These are phyloP conservation scores for Tetragnatha versicolor DNA, from an alignment of 1,140 invertebrate genomes.

Conservation along the genomic window DNA sequence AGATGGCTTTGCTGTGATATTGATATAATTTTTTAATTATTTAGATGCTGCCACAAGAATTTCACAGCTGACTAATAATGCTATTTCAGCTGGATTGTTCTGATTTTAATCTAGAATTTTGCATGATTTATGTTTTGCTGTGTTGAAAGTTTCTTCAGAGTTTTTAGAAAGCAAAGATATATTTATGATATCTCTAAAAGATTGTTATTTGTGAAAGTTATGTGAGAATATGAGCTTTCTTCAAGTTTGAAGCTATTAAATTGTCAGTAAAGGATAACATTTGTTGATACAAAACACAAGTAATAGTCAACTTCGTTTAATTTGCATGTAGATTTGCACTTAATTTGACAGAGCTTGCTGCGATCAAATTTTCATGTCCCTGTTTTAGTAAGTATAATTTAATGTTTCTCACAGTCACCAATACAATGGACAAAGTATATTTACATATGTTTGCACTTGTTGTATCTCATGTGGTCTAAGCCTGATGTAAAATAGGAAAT, in stretches of 20 bases:
- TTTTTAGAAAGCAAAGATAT: background rate
- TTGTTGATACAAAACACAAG: too few relatives aligned
- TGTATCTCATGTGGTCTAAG: slow-evolving; percentile 4
- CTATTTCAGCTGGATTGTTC: slow-evolving; percentile 31
- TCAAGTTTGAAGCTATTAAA: background rate
- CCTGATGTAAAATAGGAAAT: background rate
- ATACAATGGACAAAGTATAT: background rate
- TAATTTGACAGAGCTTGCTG: slow-evolving; percentile 24
- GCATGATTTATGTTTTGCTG: slow-evolving; percentile 15
- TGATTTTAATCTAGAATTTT: slow-evolving; percentile 25
- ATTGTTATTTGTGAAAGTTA: slow-evolving; percentile 10
- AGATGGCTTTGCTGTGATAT: slow-evolving; percentile 31
- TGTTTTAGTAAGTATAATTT: background rate
- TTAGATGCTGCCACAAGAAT: slow-evolving; percentile 35
- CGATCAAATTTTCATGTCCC: slow-evolving; percentile 14
- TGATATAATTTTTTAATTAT: background rate
- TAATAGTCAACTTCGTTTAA: too few relatives aligned
- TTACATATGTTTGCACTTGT: slow-evolving; percentile 10
- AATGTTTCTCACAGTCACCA: background rate
- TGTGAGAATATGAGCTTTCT: slow-evolving; percentile 20
- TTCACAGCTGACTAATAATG: slow-evolving; percentile 43
- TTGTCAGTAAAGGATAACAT: too few relatives aligned
- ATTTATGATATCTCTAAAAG: slow-evolving; percentile 16
- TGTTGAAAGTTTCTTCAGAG: background rate
- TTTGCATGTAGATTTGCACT: background rate